Base-by-base conservation (phyloP, 2,888 invertebrate genomes). In the Lycocerus yunnanus region DNA sequence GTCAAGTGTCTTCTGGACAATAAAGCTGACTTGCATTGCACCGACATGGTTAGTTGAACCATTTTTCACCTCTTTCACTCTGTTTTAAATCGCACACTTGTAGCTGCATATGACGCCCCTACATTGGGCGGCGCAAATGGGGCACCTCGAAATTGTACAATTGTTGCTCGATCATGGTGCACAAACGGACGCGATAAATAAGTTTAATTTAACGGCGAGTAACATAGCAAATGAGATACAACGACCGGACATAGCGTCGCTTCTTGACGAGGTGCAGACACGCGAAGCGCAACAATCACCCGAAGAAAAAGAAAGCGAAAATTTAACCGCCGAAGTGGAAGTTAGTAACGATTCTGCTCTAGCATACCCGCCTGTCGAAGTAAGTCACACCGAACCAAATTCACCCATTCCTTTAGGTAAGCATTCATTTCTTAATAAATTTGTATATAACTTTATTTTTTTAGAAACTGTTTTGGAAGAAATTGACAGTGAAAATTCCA, bases 121-220 rank as follows among this genome's bases (percentile, higher is more conserved):
- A 73, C 97, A 98, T 88, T 97, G 97, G 97, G 97, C 97, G 6
- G 94, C 94, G 60, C 95, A 95, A 87, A 92, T 94, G 82, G 93
- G 93, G 0, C 94, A 96, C 87, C 86, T 89, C 18, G 89, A 90
- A 74, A 90, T 93, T 66, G 94, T 93, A 61, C 89, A 91, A 69
- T 85, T 91, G 77, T 88, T 98, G 78, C 86, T 97, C 67, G 90
- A 91, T 73, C 88, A 91, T 82, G 95, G 95, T 69, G 96, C 97
- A 0, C 92, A 94, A 85, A 89, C 92, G 9, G 88, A 88, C 66
- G 86, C 90, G 77, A 85, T 89, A 66, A 95, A 94, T 82, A 95
- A 95, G 87, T 94, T 94, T 84, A 91, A 91, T 59, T 92, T 93
- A 83, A 92, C 93, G 0, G 91, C 94, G 3, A 84, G 91, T 3